Base-by-base conservation (phyloP, 2,888 invertebrate genomes). In the Volucella zonaria region DNA sequence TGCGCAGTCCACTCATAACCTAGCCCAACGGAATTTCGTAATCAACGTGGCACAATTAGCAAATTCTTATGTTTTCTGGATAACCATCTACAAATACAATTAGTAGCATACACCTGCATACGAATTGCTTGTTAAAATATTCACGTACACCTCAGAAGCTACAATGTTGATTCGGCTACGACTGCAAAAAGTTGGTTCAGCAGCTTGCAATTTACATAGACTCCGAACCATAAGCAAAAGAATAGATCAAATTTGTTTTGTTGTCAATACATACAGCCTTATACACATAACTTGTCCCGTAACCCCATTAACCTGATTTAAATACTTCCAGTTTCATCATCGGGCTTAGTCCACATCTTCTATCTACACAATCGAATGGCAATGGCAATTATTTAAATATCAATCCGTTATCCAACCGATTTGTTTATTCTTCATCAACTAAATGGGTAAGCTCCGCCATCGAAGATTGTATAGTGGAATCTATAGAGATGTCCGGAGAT, bases 271-370 rank as follows among this genome's bases (percentile, higher is more conserved):
- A 18, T 12, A 10, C 14, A 9, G 43, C 8, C 15, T 31, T 31
- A 58, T 40, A 15, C 47, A 54, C 38, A 62, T 64, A 54, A 59
- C 15, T 58, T 14, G 40, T 74, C 62, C 62, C 73, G 73, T 56
- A 43, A 64, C 45, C 47, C 54, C 12, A 74, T 47, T 74, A 54
- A 74, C 73, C 73, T 15, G 47, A 38, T 54, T 74, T 9, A 38
- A 9, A 54, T 56, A 18, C 40, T 74, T 64, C 73, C 64, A 74
- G 62, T 64, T 74, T 64, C 45, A 64, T 52, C 62, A 54, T 62
- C 8, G 14, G 15, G 12, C 38, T 6, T 11, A 43, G 14, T 61
- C 14, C 52, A 23, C n/a, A 54, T 31, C 31, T 31, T 31, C 31
- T 6, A 31, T 31, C 0, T 23, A 52, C 6, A 51, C 8, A 38